phyloP scores from a whole-genome alignment of 2,888 invertebrate genomes.

The Drosophila mettleri region DNA sequence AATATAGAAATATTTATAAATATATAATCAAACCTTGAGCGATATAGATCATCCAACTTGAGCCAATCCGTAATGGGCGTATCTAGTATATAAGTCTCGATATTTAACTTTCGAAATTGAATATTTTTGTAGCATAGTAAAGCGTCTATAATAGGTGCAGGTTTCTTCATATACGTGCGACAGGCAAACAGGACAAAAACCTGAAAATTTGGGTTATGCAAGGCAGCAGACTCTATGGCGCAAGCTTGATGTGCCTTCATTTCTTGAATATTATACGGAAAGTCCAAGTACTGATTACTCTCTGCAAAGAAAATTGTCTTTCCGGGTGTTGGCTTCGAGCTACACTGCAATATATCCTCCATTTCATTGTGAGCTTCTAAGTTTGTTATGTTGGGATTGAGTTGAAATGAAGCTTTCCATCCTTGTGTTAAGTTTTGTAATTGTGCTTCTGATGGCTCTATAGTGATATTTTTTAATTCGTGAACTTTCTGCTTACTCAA shows the following conservation, averaged over 20 bases:
- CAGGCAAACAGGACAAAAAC: slow-evolving; percentile 82
- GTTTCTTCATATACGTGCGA: slow-evolving; percentile 63
- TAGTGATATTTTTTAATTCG: not conserved
- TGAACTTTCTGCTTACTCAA: too few species aligned
- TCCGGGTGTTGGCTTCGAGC: slow-evolving; percentile 74
- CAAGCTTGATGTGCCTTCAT: slow-evolving; percentile 81
- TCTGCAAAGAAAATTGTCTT: slow-evolving; percentile 84
- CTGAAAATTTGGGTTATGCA: slow-evolving; percentile 77
- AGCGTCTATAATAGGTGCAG: slow-evolving; percentile 65
- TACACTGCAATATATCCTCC: slow-evolving; percentile 76
- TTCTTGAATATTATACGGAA: slow-evolving; percentile 40
- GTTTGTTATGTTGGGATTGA: not conserved
- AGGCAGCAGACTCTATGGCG: slow-evolving; percentile 83
- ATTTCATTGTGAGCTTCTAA: not conserved
- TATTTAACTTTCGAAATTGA: slow-evolving; percentile 78
- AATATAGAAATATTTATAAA: not conserved
- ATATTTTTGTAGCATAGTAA: slow-evolving; percentile 79
- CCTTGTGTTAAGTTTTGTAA: not conserved
- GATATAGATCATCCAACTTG: slow-evolving; percentile 73
- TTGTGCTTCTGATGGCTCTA: not conserved
- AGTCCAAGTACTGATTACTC: slow-evolving; percentile 74
- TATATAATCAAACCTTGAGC: slow-evolving; percentile 57
- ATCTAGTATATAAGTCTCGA: slow-evolving; percentile 79
- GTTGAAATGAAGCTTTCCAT: not conserved
- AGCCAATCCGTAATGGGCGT: slow-evolving; percentile 82